phyloP scores from a whole-genome alignment of 2,888 invertebrate genomes.

The Idaea biselata region DNA sequence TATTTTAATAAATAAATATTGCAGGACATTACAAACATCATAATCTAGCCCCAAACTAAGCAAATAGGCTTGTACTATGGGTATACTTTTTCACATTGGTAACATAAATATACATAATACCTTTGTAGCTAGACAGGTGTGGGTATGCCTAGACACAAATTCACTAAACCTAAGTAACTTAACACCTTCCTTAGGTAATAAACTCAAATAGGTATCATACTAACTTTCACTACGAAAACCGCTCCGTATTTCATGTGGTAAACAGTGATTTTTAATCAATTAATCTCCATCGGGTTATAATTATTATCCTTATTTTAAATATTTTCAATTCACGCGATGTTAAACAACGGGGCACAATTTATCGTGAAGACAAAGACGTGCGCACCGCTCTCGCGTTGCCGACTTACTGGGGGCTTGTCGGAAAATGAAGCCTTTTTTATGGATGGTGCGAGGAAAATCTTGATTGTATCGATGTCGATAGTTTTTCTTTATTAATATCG shows the following conservation, averaged over 20 bases:
- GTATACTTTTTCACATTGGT: too few species aligned
- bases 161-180: conserved; percentile 13
- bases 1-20: too few species aligned
- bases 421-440: conserved; percentile 58
- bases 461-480: conserved; percentile 36
- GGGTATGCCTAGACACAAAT: too few species aligned
- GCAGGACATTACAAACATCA: too few species aligned
- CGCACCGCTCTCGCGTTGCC: conserved; percentile 37
- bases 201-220: conserved; percentile 21
- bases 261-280: conserved; percentile 17
- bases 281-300: conserved; percentile 22
- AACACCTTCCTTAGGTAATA: neutral
- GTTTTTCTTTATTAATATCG: conserved; percentile 24
- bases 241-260: conserved; percentile 19
- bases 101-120: too few species aligned
- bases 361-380: conserved; percentile 22
- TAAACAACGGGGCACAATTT: conserved; percentile 22
- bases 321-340: conserved; percentile 29
- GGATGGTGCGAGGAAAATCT: conserved; percentile 35
- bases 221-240: conserved; percentile 27
- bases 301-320: conserved; percentile 21
- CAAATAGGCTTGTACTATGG: too few species aligned
- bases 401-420: conserved; percentile 57
- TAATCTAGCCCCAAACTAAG: too few species aligned
- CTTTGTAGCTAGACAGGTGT: too few species aligned